These are phyloP conservation scores for Heterohyrax brucei DNA, from an alignment of 2,797 vertebrate species.

Conservation along the genomic window DNA sequence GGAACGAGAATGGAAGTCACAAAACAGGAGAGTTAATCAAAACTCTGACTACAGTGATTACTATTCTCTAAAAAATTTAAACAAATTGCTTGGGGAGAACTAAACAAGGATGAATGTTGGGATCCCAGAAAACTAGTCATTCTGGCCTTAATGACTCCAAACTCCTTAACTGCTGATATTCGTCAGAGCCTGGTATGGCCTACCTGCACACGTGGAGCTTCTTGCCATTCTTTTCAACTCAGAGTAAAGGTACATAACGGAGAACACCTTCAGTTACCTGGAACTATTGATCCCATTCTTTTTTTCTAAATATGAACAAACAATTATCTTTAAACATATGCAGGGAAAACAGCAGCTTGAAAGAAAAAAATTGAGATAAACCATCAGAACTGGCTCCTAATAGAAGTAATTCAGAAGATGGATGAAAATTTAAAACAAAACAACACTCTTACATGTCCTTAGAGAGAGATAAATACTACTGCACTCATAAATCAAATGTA, in stretches of 20 bases:
- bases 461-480: not conserved
- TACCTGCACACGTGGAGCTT: not conserved
- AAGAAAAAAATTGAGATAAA: not conserved
- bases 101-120: not conserved
- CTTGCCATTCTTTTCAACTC: slow-evolving; percentile 2
- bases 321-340: slow-evolving; percentile 62
- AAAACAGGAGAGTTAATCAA: not conserved
- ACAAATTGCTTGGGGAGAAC: not conserved
- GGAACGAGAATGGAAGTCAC: not conserved
- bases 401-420: slow-evolving; percentile 24
- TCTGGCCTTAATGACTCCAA: not conserved
- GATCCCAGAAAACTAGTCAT: not conserved
- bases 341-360: slow-evolving; percentile 38
- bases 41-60: not conserved
- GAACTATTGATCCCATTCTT: slow-evolving; percentile 46
- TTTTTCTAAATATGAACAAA: slow-evolving; percentile 39
- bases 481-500: slow-evolving; percentile 10
- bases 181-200: not conserved
- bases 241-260: not conserved
- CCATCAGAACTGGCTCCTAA: not conserved
- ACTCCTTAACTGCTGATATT: not conserved
- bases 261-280: slow-evolving; percentile 13
- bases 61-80: not conserved
- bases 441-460: not conserved
- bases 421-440: slow-evolving; percentile 64